These are phyloP conservation scores for Hofmannophila pseudospretella DNA, from an alignment of 2,888 invertebrate species.

Conservation along the genomic window DNA sequence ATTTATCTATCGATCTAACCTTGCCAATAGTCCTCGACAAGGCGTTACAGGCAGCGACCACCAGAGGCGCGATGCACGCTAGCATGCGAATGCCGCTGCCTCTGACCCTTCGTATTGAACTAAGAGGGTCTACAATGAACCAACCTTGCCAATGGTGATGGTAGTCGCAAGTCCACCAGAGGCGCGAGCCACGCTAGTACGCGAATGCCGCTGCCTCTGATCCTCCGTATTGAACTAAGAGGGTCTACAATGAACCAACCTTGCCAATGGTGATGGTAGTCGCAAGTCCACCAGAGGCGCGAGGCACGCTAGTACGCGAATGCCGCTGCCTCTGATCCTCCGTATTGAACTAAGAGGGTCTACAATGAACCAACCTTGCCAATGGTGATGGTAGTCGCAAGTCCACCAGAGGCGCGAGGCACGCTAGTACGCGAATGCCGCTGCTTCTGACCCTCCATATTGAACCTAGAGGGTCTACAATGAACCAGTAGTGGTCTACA, in stretches of 20 bases:
- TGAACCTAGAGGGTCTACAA: constrained; percentile 81
- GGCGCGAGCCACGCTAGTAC: constrained; percentile 80
- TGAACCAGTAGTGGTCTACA: constrained; percentile 51
- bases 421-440: constrained; percentile 79
- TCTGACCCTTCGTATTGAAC: constrained; percentile 80
- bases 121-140: constrained; percentile 83
- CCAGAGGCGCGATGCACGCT: constrained; percentile 79
- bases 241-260: constrained; percentile 88
- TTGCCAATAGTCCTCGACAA: constrained; percentile 87
- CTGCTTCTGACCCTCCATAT: constrained; percentile 80
- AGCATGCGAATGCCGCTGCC: constrained; percentile 82
- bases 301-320: constrained; percentile 79
- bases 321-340: constrained; percentile 79
- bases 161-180: constrained; percentile 87
- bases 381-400: constrained; percentile 94
- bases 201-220: constrained; percentile 81
- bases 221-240: constrained; percentile 80
- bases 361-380: constrained; percentile 89
- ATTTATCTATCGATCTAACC: no score
- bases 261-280: constrained; percentile 96
- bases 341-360: no score
- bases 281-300: constrained; percentile 84
- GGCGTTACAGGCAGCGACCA: constrained; percentile 84
- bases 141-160: constrained; percentile 95
- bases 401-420: constrained; percentile 81